Evolutionary conservation across 1,140 invertebrate species (phyloP).

Genomic region (Adelges cooleyi): DNA sequence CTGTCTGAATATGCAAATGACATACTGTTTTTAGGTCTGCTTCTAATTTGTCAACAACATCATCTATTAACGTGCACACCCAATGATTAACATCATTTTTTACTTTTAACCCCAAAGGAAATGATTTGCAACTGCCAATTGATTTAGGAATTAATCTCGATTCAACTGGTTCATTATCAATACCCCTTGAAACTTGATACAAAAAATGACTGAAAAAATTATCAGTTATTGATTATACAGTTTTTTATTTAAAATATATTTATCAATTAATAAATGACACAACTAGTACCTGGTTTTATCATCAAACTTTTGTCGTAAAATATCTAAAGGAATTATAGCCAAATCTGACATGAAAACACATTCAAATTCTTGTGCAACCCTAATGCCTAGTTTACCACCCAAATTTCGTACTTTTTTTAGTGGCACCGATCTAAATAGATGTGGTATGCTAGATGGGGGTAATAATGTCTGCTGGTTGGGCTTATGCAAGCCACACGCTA

Average conservation of each 20-base stretch:
- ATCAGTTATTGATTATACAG: neutral
- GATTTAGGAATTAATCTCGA: constrained; percentile 77
- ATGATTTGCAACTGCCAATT: constrained; percentile 91
- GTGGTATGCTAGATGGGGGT: constrained; percentile 50
- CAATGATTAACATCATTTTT: constrained; percentile 64
- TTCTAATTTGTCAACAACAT: constrained; percentile 73
- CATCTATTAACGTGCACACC: constrained; percentile 64
- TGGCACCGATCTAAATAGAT: constrained; percentile 55
- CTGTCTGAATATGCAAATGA: neutral
- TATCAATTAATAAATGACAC: neutral
- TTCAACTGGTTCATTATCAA: constrained; percentile 75
- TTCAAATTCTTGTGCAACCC: constrained; percentile 54
- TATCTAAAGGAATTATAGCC: constrained; percentile 50
- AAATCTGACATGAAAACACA: constrained; percentile 71
- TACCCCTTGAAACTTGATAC: constrained; percentile 72
- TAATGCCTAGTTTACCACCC: constrained; percentile 78
- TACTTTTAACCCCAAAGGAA: constrained; percentile 66
- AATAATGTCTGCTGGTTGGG: constrained; percentile 87
- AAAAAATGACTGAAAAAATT: constrained; percentile 59
- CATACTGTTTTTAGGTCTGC: constrained; percentile 48
- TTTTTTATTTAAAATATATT: neutral
- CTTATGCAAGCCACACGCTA: constrained; percentile 86
- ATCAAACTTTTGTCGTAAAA: constrained; percentile 62
- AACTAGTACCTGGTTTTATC: constrained; percentile 67
- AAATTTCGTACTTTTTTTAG: constrained; percentile 70